Evolutionary conservation across 2,888 invertebrate genomes (phyloP), one percentile per base, ranked within the genome.

Genomic region (Elmis aenea): DNA sequence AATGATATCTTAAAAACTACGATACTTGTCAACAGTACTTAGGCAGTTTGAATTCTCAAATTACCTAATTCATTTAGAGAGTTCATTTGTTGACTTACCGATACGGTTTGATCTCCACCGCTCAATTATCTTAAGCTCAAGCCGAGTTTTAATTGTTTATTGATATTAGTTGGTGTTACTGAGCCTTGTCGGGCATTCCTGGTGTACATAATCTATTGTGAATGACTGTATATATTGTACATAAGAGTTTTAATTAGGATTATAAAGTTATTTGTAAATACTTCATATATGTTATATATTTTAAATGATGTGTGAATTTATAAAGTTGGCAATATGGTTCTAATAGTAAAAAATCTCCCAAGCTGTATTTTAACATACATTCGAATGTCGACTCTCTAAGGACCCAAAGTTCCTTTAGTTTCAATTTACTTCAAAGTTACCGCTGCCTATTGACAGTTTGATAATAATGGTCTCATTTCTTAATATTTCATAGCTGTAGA

Each of bases 281-380:
- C 44, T 48, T 45, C 39, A 42, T 47, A 49, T 47, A 45, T 45
- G 45, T 47, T 46, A 49, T 45, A 62, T 60, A 61, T 63, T 62
- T 65, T 59, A 62, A 62, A 59, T 52, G 51, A 53, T 60, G 61
- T 63, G 63, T 65, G 56, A 65, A 63, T 62, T 59, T 60, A 59
- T 57, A 55, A 52, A 58, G 58, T 61, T 60, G 59, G 64, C 64
- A 61, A 62, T 64, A 62, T 64, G 58, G 58, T 58, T 58, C 52
- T 56, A 57, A 49, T 38, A 54, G 51, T 50, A 46, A 42, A 45
- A 49, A 39, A 42, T 45, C 56, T 58, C 55, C 58, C 58, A 51
- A 45, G 52, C 55, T 57, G 52, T 42, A 20, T 26, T 31, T 35
- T 12, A 3, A 25, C 9, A 25, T 10, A 9, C 21, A 10, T n/a